Evolutionary conservation across 2,797 vertebrate species (phyloP).

Genomic region (Esox masquinongy): DNA sequence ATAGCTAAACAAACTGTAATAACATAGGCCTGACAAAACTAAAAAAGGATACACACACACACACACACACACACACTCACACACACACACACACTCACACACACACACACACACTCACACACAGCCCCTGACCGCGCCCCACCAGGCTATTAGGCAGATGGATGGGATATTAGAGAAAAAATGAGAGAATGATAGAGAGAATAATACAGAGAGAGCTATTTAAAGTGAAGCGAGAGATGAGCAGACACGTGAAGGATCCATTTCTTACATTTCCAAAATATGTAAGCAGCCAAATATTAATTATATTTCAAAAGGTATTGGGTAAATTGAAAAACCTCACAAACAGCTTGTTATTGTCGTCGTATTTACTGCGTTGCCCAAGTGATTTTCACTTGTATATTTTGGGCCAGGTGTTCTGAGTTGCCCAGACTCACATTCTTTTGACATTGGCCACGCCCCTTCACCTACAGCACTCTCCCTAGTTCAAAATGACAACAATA

Average conservation of each 20-base stretch:
- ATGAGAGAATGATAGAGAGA: neutral
- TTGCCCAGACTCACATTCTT: neutral
- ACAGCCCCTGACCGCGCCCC: slow-evolving; percentile 48
- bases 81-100: neutral
- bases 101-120: neutral
- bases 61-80: neutral
- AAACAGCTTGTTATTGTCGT: too few relatives aligned
- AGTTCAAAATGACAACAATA: slow-evolving; percentile 5
- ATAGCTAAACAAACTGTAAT: neutral
- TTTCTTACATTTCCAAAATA: neutral
- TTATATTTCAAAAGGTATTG: too few relatives aligned
- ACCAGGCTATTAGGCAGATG: slow-evolving; percentile 68
- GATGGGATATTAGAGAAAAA: slow-evolving; percentile 39
- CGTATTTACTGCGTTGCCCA: too few relatives aligned
- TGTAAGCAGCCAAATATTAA: too few relatives aligned
- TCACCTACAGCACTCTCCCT: too few relatives aligned
- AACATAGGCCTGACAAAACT: neutral
- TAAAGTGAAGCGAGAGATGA: neutral
- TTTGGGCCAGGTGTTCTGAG: too few relatives aligned
- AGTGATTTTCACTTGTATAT: too few relatives aligned
- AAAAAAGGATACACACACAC: slow-evolving; percentile 7
- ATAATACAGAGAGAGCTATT: neutral
- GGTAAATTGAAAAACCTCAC: too few relatives aligned
- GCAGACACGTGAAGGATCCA: neutral
- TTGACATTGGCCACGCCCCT: too few relatives aligned